Percentiles rank a stretch among this genome's conserved stretches.
These are phyloP conservation scores for Lithophane semibrunnea DNA, from an alignment of 2,888 invertebrate species.

Conservation along the genomic window DNA sequence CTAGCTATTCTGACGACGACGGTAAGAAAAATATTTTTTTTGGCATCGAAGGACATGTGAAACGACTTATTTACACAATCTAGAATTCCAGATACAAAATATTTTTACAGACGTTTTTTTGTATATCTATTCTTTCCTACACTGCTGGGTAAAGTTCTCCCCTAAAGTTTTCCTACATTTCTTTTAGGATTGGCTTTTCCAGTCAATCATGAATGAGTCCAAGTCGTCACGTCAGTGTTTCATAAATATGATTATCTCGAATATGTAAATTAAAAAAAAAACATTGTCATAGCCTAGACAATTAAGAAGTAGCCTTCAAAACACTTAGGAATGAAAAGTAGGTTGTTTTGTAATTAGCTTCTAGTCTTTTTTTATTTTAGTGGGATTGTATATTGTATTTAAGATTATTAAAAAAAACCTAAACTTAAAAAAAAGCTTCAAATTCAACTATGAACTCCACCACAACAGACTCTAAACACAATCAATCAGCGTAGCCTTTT, in stretches of 20 bases:
- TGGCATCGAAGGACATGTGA: conserved; percentile 7
- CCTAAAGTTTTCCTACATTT: not conserved
- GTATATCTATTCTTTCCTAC: not conserved
- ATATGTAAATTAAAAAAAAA: not conserved
- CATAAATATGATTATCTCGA: not conserved
- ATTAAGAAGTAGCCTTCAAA: too few relatives aligned
- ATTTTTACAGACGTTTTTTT: not conserved
- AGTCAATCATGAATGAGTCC: not conserved
- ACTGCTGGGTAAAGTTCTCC: not conserved
- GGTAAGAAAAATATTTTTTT: conserved; percentile 3
- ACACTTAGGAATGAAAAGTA: not conserved
- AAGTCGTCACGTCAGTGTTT: not conserved
- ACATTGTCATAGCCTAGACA: not conserved
- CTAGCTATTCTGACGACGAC: conserved; percentile 29
- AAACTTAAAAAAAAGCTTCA: not conserved
- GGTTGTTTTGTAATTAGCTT: not conserved
- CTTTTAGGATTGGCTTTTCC: not conserved
- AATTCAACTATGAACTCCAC: not conserved
- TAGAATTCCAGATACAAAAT: not conserved
- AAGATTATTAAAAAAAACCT: not conserved
- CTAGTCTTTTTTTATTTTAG: not conserved
- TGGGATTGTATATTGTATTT: not conserved
- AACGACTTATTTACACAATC: not conserved
- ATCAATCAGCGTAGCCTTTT: too few relatives aligned
- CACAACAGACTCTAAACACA: too few relatives aligned